phyloP scores from a whole-genome alignment of 2,113 vertebrate genomes.

The Rhabdornis inornatus region DNA sequence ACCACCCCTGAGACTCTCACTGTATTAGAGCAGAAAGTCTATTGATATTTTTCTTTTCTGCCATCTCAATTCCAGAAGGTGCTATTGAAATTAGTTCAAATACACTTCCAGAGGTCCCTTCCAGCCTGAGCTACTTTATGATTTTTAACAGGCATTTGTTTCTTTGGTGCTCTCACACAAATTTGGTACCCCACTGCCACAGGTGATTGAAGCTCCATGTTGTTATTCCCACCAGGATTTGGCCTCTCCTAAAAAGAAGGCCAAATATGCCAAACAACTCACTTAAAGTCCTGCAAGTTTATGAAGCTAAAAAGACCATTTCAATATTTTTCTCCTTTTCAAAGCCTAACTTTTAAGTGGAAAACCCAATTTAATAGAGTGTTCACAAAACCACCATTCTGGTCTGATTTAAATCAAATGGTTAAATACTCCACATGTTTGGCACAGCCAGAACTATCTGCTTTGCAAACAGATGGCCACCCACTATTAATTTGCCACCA shows the following conservation, averaged over 20 bases:
- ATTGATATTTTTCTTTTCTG: slow-evolving; percentile 58
- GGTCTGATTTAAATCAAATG: not conserved
- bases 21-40: slow-evolving; percentile 36
- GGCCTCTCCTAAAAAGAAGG: not conserved
- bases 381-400: not conserved
- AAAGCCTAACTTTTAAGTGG: not conserved
- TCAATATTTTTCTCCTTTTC: not conserved
- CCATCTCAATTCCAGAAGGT: slow-evolving; percentile 45
- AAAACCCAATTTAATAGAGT: not conserved
- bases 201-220: not conserved
- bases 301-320: not conserved
- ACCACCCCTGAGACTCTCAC: slow-evolving; percentile 45
- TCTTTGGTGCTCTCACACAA: not conserved
- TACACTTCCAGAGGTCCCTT: not conserved
- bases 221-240: not conserved
- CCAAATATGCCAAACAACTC: not conserved
- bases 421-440: not conserved
- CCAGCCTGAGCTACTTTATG: not conserved
- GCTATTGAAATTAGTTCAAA: not conserved
- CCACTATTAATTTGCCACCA: slow-evolving; percentile 51
- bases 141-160: not conserved
- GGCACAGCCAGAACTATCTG: not conserved
- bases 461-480: slow-evolving; percentile 26
- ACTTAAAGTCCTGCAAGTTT: not conserved
- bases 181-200: not conserved